Evolutionary conservation across 2,113 vertebrate genomes (phyloP), one percentile per base, ranked within the genome.

Genomic region (Oreochromis tanganicae): DNA sequence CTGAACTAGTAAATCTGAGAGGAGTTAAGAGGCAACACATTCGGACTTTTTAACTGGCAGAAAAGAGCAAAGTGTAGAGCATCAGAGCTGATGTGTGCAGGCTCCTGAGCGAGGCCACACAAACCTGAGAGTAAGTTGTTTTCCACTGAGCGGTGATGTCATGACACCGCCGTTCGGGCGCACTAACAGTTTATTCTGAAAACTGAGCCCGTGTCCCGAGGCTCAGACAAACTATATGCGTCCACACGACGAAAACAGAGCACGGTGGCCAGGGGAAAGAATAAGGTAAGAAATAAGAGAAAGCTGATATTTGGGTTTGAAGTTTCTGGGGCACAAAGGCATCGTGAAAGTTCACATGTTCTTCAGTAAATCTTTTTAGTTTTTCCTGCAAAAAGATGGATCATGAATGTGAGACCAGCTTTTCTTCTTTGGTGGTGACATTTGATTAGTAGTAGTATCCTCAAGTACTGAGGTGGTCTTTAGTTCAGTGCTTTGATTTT

Each of bases 131-230:
- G 50, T 3, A 8, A 73, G 66, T 86, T 91, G 89, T 92, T 93
- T 90, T 92, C 85, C 83, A 85, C 46, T 5, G 7, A 83, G 52
- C 19, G 2, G 48, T 95, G 93, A 94, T 92, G 93, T 94, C 92
- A 92, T 89, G 89, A 84, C 84, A 82, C 88, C 81, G 4, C 83
- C 68, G 85, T 89, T 73, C 66, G 73, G 54, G 80, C 13, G 1
- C 83, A 85, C 86, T 59, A 81, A 82, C 68, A 84, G 89, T 93
- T 93, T 92, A 80, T 91, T 91, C 88, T 92, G 94, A 87, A 95
- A 95, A 80, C 87, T 86, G 93, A 95, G 86, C 88, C 88, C 3
- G 7, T 92, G 91, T 95, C 95, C 94, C 24, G 88, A 89, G 95
- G 94, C 93, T 86, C 85, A 84, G 88, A 38, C 82, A 86, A 89